Conservation (phyloP, 2,888 invertebrate genomes). For the Apodemia duryi region DNA sequence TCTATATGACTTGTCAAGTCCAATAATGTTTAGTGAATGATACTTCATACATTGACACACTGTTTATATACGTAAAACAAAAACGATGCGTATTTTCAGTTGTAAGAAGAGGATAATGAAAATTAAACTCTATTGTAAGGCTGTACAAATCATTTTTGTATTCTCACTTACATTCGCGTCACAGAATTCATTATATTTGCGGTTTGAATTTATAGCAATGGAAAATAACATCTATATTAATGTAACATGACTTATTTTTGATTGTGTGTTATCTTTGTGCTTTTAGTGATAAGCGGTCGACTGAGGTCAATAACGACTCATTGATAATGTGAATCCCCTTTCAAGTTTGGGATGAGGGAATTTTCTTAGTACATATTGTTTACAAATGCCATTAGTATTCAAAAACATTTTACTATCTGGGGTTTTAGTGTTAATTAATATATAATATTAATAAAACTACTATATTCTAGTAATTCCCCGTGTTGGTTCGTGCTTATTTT, state of each 20-base stretch:
- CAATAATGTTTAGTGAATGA: not conserved
- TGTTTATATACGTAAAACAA: constrained; percentile 6
- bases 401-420: too few species aligned
- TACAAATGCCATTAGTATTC: too few species aligned
- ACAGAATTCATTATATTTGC: not conserved
- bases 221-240: not conserved
- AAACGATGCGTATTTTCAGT: not conserved
- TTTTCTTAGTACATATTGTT: not conserved
- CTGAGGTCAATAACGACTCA: not conserved
- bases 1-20: not conserved
- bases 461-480: too few species aligned
- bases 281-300: not conserved
- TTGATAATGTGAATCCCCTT: constrained; percentile 3
- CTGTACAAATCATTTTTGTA: not conserved
- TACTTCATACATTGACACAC: not conserved
- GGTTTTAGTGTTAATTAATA: too few species aligned
- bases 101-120: not conserved
- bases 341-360: not conserved
- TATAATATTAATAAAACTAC: too few species aligned
- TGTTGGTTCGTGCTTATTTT: too few species aligned
- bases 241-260: not conserved
- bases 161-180: not conserved
- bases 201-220: not conserved
- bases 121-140: not conserved
- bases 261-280: not conserved